Base-by-base conservation (phyloP, 2,888 invertebrate genomes). In the Zygaena filipendulae region DNA sequence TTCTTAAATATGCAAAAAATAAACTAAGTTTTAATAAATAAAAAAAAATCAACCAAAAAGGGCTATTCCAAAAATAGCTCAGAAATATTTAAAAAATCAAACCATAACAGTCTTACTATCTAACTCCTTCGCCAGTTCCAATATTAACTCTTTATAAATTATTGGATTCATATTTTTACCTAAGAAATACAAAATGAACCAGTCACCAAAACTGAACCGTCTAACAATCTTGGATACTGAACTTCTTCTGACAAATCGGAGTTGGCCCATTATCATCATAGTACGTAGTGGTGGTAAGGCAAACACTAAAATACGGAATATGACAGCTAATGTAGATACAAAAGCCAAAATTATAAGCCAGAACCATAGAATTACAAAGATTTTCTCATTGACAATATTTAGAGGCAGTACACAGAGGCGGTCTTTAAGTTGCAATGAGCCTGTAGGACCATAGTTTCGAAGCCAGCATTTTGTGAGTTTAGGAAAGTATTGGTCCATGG, bases 371-470 rank as follows among this genome's bases (percentile, higher is more conserved):
- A 90, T 82, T 1, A 87, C 75, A 47, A 88, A 90, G 39, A 91
- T 83, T 55, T 91, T 92, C 51, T 91, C 91, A 50, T 92, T 91
- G 22, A 92, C 82, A 39, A 90, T 86, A 49, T 92, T 92, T 5
- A 91, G 49, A 0, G 91, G 87, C 8, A 92, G 66, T n/a, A 91
- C 80, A 44, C 92, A 92, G 0, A 91, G 70, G 1, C 84, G 82
- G 47, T 89, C 88, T 36, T 72, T 70, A 0, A 60, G 49, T 44
- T 86, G 82, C 1, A 82, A 39, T 3, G 71, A 59, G 3, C 88
- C 88, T 0, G 83, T 79, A 1, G 84, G 80, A 2, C 88, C 88
- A 33, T 79, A 86, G 37, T 56, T 77, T 28, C 80, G 63, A 33
- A 83, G 74, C 42, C 72, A 79, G 54, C 87, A 87, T 51, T 86